Conservation (phyloP, 2,797 vertebrate species). For the Smutsia temminckii region DNA sequence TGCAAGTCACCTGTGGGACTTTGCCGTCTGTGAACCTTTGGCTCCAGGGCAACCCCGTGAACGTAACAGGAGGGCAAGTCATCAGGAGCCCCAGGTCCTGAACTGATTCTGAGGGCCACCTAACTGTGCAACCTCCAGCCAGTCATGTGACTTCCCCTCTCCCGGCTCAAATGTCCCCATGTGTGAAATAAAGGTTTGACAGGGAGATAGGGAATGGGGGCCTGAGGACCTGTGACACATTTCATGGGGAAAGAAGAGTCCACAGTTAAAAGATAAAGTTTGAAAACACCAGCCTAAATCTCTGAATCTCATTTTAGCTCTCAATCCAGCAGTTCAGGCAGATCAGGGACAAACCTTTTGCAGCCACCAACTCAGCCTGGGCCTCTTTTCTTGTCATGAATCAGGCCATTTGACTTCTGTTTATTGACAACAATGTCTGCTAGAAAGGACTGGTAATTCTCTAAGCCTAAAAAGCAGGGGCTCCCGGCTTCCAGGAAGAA, state of each 20-base stretch:
- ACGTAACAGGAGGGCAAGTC: neutral
- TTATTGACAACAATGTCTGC: neutral
- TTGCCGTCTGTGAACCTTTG: neutral
- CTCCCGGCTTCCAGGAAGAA: constrained; percentile 8
- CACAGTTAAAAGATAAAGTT: neutral
- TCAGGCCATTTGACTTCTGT: neutral
- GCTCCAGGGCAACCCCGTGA: too few species aligned
- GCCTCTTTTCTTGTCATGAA: neutral
- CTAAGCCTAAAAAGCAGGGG: neutral
- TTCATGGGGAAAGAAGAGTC: neutral
- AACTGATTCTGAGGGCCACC: constrained; percentile 41
- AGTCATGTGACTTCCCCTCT: neutral
- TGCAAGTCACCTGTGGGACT: neutral
- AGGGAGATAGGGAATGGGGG: neutral
- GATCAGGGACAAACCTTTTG: neutral
- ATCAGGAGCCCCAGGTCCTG: neutral
- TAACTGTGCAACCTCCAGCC: constrained; percentile 45
- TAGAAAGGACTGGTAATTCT: neutral
- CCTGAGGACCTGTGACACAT: neutral
- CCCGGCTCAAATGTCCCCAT: neutral
- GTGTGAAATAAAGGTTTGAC: neutral
- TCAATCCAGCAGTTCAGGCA: neutral
- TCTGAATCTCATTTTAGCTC: neutral
- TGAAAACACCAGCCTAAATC: neutral
- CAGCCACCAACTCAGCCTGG: neutral